Conservation (phyloP, 2,113 vertebrate species). For the Seriola dumerili region DNA sequence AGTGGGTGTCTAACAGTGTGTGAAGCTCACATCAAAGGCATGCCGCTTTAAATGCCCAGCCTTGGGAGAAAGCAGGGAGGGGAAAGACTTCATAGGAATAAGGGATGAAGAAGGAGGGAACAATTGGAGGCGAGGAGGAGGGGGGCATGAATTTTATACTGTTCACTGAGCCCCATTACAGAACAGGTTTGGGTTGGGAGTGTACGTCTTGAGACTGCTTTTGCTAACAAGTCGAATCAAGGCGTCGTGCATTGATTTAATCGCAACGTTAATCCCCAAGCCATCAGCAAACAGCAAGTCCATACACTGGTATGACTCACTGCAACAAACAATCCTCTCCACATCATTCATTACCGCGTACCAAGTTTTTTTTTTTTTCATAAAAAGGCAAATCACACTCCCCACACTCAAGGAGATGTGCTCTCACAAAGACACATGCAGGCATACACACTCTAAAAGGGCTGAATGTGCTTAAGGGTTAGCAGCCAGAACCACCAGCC, state of each 20-base stretch:
- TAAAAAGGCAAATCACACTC: slow-evolving; percentile 36
- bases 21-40: slow-evolving; percentile 79
- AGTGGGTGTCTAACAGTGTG: slow-evolving; percentile 74
- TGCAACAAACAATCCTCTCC: slow-evolving; percentile 12
- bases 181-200: slow-evolving; percentile 25
- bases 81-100: slow-evolving; percentile 54
- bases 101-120: slow-evolving; percentile 51
- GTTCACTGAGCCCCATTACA: slow-evolving; percentile 44
- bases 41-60: slow-evolving; percentile 61
- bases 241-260: slow-evolving; percentile 20
- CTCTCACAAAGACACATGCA: slow-evolving; percentile 11
- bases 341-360: slow-evolving; percentile 27
- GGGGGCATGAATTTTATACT: slow-evolving; percentile 39
- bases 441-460: slow-evolving; percentile 23
- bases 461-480: slow-evolving; percentile 65
- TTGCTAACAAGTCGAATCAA: slow-evolving; percentile 39
- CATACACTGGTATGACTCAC: slow-evolving; percentile 11
- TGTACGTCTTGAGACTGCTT: background rate
- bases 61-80: slow-evolving; percentile 53
- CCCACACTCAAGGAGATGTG: slow-evolving; percentile 34
- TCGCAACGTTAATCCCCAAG: slow-evolving; percentile 16
- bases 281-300: slow-evolving; percentile 22
- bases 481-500: slow-evolving; percentile 55
- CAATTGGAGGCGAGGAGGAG: slow-evolving; percentile 33
- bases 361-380: background rate